phyloP scores from a whole-genome alignment of 2,113 vertebrate species.

The Sinocyclocheilus grahami region DNA sequence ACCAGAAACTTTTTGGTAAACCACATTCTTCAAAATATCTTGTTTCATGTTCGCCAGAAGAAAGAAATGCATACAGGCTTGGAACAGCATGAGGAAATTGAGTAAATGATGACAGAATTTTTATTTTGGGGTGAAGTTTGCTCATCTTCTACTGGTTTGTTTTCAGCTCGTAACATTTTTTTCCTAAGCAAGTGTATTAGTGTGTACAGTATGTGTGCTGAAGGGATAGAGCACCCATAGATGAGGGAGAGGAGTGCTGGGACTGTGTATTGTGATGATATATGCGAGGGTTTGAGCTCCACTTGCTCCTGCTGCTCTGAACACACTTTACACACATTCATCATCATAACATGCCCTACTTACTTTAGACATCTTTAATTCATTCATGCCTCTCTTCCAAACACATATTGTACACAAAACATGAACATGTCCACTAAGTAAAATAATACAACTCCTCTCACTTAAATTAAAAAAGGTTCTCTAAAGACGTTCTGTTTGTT shows the following conservation, averaged over 20 bases:
- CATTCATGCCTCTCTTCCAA: constrained; percentile 35
- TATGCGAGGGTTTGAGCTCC: constrained; percentile 45
- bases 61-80: no score
- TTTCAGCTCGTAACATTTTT: neutral
- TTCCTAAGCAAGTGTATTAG: neutral
- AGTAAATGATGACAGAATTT: no score
- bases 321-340: constrained; percentile 38
- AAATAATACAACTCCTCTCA: neutral
- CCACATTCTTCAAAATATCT: no score
- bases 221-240: neutral
- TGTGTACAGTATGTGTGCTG: neutral
- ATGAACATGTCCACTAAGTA: neutral
- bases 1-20: no score
- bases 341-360: constrained; percentile 56
- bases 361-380: constrained; percentile 59
- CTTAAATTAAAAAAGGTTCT: neutral
- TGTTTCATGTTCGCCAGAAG: no score
- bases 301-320: neutral
- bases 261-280: constrained; percentile 55
- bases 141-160: neutral
- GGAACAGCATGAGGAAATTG: no score
- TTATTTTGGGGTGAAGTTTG: neutral
- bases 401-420: constrained; percentile 17
- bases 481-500: no score
- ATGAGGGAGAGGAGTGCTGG: constrained; percentile 26